Conservation (phyloP, 2,888 invertebrate species). For the Timema cristinae region DNA sequence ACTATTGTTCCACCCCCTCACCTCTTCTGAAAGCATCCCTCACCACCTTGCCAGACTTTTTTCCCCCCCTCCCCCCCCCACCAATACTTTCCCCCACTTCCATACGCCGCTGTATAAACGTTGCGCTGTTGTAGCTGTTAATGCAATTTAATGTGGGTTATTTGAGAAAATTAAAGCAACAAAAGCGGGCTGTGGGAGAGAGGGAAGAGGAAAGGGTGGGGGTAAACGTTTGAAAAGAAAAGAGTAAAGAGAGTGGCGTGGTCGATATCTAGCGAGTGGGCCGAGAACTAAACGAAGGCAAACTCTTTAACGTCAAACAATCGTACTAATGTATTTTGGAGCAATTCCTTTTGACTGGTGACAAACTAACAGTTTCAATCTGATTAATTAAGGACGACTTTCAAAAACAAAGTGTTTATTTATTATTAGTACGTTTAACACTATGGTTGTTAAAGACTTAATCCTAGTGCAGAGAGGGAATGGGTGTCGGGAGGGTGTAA, state of each 20-base stretch:
- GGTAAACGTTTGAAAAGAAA: slow-evolving; percentile 8
- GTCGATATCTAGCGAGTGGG: slow-evolving; percentile 9
- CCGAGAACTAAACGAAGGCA: slow-evolving; percentile 7
- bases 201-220: not conserved
- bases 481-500: too few relatives aligned
- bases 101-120: slow-evolving; percentile 6
- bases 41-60: too few relatives aligned
- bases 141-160: slow-evolving; percentile 27
- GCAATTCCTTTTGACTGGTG: too few relatives aligned
- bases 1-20: slow-evolving; percentile 20
- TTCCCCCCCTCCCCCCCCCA: not conserved
- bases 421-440: too few relatives aligned
- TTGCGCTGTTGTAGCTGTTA: slow-evolving; percentile 15
- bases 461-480: too few relatives aligned
- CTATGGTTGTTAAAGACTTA: too few relatives aligned
- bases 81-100: slow-evolving; percentile 16
- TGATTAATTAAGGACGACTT: too few relatives aligned
- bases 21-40: slow-evolving; percentile 7
- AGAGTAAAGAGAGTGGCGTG: not conserved
- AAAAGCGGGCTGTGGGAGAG: slow-evolving; percentile 17
- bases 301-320: too few relatives aligned
- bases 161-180: slow-evolving; percentile 26
- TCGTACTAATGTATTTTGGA: too few relatives aligned
- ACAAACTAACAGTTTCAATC: too few relatives aligned
- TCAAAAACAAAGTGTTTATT: too few relatives aligned